Percentiles rank a stretch among this genome's conserved stretches.
Evolutionary conservation across 2,113 vertebrate genomes (phyloP).

Genomic region (Bubo bubo): DNA sequence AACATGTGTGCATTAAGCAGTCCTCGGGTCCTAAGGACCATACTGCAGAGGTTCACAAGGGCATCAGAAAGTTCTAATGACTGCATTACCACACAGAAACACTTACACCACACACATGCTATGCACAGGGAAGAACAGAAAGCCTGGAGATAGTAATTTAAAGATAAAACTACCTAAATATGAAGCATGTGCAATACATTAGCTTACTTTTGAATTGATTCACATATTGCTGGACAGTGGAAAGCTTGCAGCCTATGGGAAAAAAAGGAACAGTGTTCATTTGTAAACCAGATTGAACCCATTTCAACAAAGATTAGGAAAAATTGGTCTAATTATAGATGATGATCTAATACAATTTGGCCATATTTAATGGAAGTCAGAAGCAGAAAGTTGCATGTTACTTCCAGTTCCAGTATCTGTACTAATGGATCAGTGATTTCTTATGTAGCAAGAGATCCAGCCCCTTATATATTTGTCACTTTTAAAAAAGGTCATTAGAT

Average conservation of each 20-base stretch:
- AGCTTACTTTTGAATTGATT: slow-evolving; percentile 5
- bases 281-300: slow-evolving; percentile 31
- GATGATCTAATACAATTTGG: slow-evolving; percentile 36
- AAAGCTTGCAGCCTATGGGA: background rate
- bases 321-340: slow-evolving; percentile 43
- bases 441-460: background rate
- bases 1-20: slow-evolving; percentile 34
- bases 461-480: background rate
- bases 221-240: background rate
- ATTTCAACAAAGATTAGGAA: slow-evolving; percentile 50
- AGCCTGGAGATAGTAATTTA: background rate
- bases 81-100: background rate
- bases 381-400: slow-evolving; percentile 17
- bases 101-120: background rate
- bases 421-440: background rate
- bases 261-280: background rate
- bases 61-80: slow-evolving; percentile 51
- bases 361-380: slow-evolving; percentile 37
- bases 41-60: slow-evolving; percentile 45
- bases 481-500: background rate
- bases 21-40: background rate
- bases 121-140: background rate
- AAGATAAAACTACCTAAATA: slow-evolving; percentile 21
- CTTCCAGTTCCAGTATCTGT: slow-evolving; percentile 14
- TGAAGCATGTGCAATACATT: slow-evolving; percentile 14